Conservation (phyloP, 2,797 vertebrate species). For the Ctenochaetus hawaiiensis region DNA sequence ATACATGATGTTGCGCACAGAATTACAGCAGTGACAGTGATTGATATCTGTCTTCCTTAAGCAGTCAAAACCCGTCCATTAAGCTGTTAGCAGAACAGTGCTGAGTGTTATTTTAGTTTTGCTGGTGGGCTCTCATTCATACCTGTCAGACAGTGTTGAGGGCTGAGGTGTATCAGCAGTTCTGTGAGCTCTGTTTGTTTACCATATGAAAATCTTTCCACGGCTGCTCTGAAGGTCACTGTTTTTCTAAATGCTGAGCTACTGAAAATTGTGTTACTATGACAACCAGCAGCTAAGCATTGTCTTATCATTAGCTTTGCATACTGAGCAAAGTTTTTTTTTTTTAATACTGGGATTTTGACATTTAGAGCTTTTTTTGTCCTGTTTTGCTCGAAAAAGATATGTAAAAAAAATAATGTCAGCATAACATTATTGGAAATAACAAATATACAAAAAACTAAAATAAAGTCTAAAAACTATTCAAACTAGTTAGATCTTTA, state of each 20-base stretch:
- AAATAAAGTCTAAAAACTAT: too few species aligned
- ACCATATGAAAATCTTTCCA: neutral
- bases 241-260: neutral
- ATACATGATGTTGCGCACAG: neutral
- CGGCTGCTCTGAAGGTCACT: neutral
- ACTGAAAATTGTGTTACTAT: neutral
- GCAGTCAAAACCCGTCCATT: neutral
- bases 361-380: neutral
- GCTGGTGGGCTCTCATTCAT: neutral
- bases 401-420: neutral
- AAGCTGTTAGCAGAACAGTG: neutral
- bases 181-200: constrained; percentile 10
- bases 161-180: neutral
- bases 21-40: neutral
- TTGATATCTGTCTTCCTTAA: neutral
- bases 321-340: neutral
- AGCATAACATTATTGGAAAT: too few species aligned
- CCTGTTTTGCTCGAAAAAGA: neutral
- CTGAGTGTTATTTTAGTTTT: neutral
- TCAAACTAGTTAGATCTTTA: too few species aligned
- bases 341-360: neutral
- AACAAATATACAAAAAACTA: too few species aligned
- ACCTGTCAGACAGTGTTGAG: neutral
- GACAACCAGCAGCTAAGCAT: neutral
- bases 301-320: neutral